phyloP scores from a whole-genome alignment of 2,797 vertebrate species.

The Liasis olivaceus region DNA sequence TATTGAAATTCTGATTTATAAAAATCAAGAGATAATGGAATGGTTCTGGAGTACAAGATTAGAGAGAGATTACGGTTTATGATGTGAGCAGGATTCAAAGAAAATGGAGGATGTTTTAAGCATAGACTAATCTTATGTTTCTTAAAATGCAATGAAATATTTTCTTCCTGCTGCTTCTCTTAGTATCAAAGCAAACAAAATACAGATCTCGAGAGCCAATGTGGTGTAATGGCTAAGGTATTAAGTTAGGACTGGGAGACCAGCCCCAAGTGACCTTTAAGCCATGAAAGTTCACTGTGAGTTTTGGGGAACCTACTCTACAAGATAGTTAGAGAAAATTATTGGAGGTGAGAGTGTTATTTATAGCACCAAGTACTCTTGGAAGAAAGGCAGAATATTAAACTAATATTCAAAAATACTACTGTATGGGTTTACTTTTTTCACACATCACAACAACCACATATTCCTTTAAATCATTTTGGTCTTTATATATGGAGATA shows the following conservation, averaged over 20 bases:
- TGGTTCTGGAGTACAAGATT: neutral
- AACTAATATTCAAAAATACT: too few species aligned
- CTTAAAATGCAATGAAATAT: neutral
- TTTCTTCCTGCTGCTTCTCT: neutral
- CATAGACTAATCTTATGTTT: neutral
- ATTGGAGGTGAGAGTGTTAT: too few species aligned
- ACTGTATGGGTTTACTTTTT: too few species aligned
- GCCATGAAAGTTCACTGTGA: neutral
- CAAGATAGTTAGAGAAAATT: too few species aligned
- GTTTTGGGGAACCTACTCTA: too few species aligned
- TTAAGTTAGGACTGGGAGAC: neutral
- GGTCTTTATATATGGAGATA: too few species aligned
- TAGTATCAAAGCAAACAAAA: neutral
- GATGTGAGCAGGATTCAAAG: neutral
- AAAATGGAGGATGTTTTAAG: neutral
- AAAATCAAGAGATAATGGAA: neutral
- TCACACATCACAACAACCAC: neutral
- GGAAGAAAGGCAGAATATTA: too few species aligned
- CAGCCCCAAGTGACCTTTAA: neutral
- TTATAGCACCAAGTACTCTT: too few species aligned
- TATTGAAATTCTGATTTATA: neutral
- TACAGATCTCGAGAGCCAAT: neutral
- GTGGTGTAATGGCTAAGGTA: neutral
- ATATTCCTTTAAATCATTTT: neutral
- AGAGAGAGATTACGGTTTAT: neutral